Evolutionary conservation across 53 echinoderm and acorn worm genomes (phyloP), one percentile per base, ranked within the genome.

Genomic region (Paracentrotus lividus): DNA sequence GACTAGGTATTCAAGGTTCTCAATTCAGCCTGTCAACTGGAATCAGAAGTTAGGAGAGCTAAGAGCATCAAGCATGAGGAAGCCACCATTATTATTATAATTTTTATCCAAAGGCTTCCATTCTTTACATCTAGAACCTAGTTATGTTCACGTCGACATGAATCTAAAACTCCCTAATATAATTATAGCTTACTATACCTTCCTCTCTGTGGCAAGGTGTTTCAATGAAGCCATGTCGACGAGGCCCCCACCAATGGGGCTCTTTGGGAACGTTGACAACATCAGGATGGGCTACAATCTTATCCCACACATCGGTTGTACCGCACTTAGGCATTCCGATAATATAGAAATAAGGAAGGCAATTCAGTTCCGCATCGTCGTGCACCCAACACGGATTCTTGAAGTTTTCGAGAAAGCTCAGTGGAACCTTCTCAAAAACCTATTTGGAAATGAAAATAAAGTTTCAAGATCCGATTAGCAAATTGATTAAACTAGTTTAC

Each of bases 361-460:
- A 91, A 45, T 18, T 91, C 29, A 91, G 69, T 42, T 91, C 76
- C 51, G 51, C 23, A 4, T 31, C 91, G 33, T 27, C 53, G 18
- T 76, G 34, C 12, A 91, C 72, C 91, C 91, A 91, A 33, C 91
- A 91, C 7, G 91, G 91, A 68, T 91, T 91, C 57, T 91, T 91
- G 91, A 91, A 91, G 67, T 91, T 75, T 36, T 32, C 36, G n/a
- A 69, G 51, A 42, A 91, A 91, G 27, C 52, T 32, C 18, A 31
- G 51, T 5, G 91, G 91, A 51, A 91, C 38, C 29, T 68, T 91
- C 51, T 49, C 72, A 56, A 91, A 91, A 34, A 91, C 27, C 91
- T 91, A 52, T 38, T 8, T 42, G 7, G 42, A 77, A 43, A 64
- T 64, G 27, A 64, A 64, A 20, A 76, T 36, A 40, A 5, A 57